Evolutionary conservation across 2,888 invertebrate species (phyloP), one percentile per base, ranked within the genome.

Genomic region (Drosophila niveifrons): DNA sequence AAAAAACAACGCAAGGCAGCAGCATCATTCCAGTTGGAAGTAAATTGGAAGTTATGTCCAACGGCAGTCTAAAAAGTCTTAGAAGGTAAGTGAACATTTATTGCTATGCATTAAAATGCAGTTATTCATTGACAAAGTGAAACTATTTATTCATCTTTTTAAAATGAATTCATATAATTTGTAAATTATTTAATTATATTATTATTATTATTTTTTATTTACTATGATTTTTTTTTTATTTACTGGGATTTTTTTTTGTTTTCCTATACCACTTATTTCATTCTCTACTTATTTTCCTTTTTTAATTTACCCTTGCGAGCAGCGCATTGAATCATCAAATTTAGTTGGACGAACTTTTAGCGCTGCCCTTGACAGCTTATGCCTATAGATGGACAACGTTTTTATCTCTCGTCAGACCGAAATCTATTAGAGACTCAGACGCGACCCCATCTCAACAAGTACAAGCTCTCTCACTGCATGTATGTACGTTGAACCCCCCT

Each of bases 391-490:
- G 39, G 28, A 53, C 56, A 67, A 17, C 59, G 47, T 73, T 71
- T 72, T 73, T 59, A 78, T 81, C 57, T 72, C 47, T 56, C 43
- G 56, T 56, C 65, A 64, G 84, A 18, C 47, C 46, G 43, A 78
- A 85, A 84, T 84, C 86, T 84, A 84, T 84, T 85, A 85, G 83
- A 85, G 83, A 73, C 50, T 46, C 67, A 52, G 57, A 66, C 67
- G 57, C 55, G 48, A n/a, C 31, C 6, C 9, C 48, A 11, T 23
- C 39, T 28, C 3, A 10, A 47, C n/a, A 13, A 13, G 52, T 28
- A 53, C 7, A 28, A 9, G 29, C 44, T 31, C 55, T 31, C 55
- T 29, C 48, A 44, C 39, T 77, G 63, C 58, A 63, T 47, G 57
- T 50, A 63, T 47, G 57, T 50, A 63, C 46, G 53, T 52, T 31